Percentiles rank a stretch among this genome's conserved stretches.
These are phyloP conservation scores for Oscheius myriophilus DNA, from an alignment of 2,888 invertebrate species.

Conservation along the genomic window DNA sequence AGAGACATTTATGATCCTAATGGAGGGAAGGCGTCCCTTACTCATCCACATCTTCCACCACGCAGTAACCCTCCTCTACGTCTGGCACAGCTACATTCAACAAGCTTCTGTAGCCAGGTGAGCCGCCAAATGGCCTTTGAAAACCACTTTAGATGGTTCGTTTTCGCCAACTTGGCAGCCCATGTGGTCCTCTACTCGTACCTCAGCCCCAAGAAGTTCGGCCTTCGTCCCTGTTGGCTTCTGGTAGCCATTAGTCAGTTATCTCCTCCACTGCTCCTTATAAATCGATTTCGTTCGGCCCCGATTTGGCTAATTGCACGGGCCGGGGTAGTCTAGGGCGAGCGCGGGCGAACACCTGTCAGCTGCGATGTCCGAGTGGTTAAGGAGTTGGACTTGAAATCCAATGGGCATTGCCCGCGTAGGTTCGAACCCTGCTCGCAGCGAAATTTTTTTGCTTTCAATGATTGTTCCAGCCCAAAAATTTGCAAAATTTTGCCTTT, in stretches of 20 bases:
- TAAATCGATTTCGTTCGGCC: background rate
- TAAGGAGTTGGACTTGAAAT: slow-evolving; percentile 72
- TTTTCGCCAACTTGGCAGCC: slow-evolving; percentile 42
- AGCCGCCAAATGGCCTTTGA: background rate
- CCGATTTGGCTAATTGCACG: background rate
- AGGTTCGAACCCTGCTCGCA: slow-evolving; percentile 78
- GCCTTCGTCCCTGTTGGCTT: slow-evolving; percentile 48
- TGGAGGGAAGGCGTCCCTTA: slow-evolving; percentile 41
- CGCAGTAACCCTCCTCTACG: slow-evolving; percentile 38
- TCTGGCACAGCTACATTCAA: slow-evolving; percentile 38
- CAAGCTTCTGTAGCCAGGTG: slow-evolving; percentile 40
- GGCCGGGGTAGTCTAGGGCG: background rate
- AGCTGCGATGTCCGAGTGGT: background rate
- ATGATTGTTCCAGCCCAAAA: background rate
- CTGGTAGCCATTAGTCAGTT: slow-evolving; percentile 33
- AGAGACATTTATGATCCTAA: slow-evolving; percentile 45
- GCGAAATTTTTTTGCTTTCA: slow-evolving; percentile 35
- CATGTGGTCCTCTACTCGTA: slow-evolving; percentile 50
- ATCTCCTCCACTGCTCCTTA: background rate
- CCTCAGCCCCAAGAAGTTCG: slow-evolving; percentile 37
- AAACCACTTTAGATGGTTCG: slow-evolving; percentile 37
- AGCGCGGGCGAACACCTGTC: background rate
- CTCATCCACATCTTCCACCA: slow-evolving; percentile 49
- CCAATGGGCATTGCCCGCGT: slow-evolving; percentile 78
- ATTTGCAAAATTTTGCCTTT: background rate